These are phyloP conservation scores for Smutsia temminckii DNA, from an alignment of 2,797 vertebrate genomes.

Conservation along the genomic window DNA sequence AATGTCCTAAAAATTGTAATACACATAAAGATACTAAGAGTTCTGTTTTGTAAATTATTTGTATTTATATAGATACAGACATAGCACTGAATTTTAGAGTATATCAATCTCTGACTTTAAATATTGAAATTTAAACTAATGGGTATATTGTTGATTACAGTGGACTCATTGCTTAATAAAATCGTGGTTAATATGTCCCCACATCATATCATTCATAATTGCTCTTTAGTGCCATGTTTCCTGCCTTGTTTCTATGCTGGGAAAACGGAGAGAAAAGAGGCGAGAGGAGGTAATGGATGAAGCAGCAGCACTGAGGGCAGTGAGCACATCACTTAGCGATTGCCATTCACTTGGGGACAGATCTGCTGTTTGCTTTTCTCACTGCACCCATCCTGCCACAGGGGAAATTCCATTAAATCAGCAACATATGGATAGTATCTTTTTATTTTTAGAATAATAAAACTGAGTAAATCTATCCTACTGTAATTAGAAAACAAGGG, in stretches of 20 bases:
- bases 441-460: background rate
- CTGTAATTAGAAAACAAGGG: background rate
- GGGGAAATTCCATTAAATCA: background rate
- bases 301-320: background rate
- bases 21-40: background rate
- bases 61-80: background rate
- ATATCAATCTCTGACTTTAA: background rate
- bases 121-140: conserved; percentile 21
- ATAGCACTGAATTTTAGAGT: background rate
- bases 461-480: background rate
- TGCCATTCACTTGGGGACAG: background rate
- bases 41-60: background rate
- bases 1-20: background rate
- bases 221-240: background rate
- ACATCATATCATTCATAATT: background rate
- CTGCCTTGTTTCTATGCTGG: background rate
- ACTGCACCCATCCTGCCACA: background rate
- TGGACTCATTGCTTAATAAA: background rate
- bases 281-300: background rate
- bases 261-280: background rate
- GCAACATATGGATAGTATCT: background rate
- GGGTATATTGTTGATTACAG: background rate
- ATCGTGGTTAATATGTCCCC: background rate
- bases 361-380: background rate
- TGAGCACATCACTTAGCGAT: background rate